Evolutionary conservation across 64 coral and sea anemone species (phyloP).

Genomic region (Pachyseris speciosa): DNA sequence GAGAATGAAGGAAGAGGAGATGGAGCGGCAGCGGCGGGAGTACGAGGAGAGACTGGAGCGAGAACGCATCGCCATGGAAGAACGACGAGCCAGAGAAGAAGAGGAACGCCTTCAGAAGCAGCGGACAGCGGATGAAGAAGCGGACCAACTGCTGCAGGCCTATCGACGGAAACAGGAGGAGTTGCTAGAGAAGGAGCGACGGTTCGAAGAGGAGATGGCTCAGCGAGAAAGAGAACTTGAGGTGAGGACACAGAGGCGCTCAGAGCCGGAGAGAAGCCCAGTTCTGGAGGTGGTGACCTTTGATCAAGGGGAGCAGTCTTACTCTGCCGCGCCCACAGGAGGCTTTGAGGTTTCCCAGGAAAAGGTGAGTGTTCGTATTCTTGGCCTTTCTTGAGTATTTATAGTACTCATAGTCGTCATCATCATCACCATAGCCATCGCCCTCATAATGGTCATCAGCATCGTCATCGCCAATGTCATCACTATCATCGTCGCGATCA

Average conservation of each 20-base stretch:
- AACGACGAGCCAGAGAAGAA: constrained; percentile 52
- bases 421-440: no score
- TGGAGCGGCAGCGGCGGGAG: constrained; percentile 26
- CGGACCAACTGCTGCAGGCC: constrained; percentile 82
- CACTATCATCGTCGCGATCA: no score
- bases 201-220: constrained; percentile 94
- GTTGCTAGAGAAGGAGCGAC: constrained; percentile 87
- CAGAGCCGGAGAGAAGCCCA: constrained; percentile 8
- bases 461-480: no score
- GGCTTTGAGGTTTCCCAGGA: not conserved
- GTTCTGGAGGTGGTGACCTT: constrained; percentile 16
- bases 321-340: not conserved
- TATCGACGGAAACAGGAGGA: constrained; percentile 89
- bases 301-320: constrained; percentile 9
- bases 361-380: not conserved
- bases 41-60: constrained; percentile 34
- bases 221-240: constrained; percentile 78
- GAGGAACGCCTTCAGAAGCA: constrained; percentile 59
- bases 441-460: no score
- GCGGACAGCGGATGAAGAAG: constrained; percentile 80
- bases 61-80: constrained; percentile 19
- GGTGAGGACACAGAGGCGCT: not conserved
- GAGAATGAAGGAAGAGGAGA: constrained; percentile 38
- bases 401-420: no score
- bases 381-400: not conserved